Percentiles rank a stretch among this genome's conserved stretches.
Conservation (phyloP, 2,888 invertebrate species). For the Ichneumoninae sp. region DNA sequence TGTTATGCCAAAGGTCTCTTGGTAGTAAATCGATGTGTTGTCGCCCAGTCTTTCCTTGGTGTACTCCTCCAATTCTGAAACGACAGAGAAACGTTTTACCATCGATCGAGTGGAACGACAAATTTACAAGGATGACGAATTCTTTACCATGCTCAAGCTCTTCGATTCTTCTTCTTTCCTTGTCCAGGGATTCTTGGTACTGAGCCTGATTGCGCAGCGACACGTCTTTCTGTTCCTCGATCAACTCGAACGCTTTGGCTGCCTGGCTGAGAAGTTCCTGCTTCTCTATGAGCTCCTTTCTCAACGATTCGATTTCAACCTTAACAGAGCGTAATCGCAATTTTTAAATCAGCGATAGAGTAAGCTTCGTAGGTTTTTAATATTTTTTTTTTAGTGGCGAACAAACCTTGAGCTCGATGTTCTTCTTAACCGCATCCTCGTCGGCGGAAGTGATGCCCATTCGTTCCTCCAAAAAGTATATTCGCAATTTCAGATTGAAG, state of each 20-base stretch:
- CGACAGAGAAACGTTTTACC: constrained; percentile 11
- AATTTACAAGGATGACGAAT: neutral
- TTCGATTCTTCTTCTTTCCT: constrained; percentile 76
- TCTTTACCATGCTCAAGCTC: constrained; percentile 78
- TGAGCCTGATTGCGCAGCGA: constrained; percentile 79
- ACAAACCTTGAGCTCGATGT: constrained; percentile 88
- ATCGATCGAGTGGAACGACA: constrained; percentile 25
- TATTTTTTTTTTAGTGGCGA: neutral
- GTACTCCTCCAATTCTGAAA: constrained; percentile 76
- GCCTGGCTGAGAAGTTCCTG: constrained; percentile 94
- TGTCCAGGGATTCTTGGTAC: constrained; percentile 79
- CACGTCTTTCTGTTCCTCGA: constrained; percentile 88
- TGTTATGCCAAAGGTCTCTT: constrained; percentile 79
- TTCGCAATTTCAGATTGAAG: constrained; percentile 95
- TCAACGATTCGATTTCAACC: constrained; percentile 91
- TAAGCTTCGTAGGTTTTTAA: neutral
- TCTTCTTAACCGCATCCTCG: constrained; percentile 89
- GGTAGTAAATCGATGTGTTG: constrained; percentile 77
- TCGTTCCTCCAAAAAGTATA: constrained; percentile 95
- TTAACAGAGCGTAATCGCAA: constrained; percentile 82
- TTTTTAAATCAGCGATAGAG: neutral
- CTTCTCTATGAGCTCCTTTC: constrained; percentile 92
- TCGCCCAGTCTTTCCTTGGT: constrained; percentile 76
- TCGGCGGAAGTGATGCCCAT: constrained; percentile 89
- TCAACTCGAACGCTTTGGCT: constrained; percentile 91